phyloP scores from a whole-genome alignment of 1,140 invertebrate genomes.

The Glomeris maerens region DNA sequence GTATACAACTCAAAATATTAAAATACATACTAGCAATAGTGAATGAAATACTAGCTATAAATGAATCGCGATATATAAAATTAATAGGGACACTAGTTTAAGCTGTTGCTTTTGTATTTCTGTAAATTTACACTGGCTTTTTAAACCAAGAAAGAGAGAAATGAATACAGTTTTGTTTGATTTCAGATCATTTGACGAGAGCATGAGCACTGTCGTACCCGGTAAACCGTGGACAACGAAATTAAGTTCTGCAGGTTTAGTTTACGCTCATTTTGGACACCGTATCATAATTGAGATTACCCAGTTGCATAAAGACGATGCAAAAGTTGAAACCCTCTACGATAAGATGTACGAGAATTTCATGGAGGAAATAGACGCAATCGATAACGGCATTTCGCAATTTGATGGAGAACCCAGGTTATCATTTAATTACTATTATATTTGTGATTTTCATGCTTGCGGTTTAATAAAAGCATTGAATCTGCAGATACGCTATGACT shows the following conservation, averaged over 20 bases:
- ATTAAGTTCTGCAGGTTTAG: conserved; percentile 85
- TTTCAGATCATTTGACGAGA: conserved; percentile 51
- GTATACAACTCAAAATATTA: conserved; percentile 22
- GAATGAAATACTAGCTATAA: not conserved
- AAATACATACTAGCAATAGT: not conserved
- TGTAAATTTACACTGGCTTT: conserved; percentile 5
- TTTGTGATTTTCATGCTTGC: not conserved
- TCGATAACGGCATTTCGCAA: conserved; percentile 86
- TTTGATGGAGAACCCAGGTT: conserved; percentile 53
- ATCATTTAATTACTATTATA: not conserved
- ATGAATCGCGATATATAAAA: not conserved
- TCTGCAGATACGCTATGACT: conserved; percentile 53
- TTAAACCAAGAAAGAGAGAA: not conserved
- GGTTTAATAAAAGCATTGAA: not conserved
- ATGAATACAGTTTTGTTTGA: conserved; percentile 15
- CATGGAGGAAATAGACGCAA: conserved; percentile 86
- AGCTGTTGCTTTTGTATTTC: conserved; percentile 9
- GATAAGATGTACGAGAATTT: conserved; percentile 76
- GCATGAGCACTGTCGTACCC: conserved; percentile 41
- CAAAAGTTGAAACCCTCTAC: conserved; percentile 46
- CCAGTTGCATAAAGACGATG: conserved; percentile 33
- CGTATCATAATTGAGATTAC: conserved; percentile 49
- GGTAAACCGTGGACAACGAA: conserved; percentile 44
- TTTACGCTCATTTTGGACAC: conserved; percentile 83
- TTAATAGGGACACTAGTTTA: conserved; percentile 1